phyloP scores from a whole-genome alignment of 2,113 vertebrate genomes.

The Mus pahari region DNA sequence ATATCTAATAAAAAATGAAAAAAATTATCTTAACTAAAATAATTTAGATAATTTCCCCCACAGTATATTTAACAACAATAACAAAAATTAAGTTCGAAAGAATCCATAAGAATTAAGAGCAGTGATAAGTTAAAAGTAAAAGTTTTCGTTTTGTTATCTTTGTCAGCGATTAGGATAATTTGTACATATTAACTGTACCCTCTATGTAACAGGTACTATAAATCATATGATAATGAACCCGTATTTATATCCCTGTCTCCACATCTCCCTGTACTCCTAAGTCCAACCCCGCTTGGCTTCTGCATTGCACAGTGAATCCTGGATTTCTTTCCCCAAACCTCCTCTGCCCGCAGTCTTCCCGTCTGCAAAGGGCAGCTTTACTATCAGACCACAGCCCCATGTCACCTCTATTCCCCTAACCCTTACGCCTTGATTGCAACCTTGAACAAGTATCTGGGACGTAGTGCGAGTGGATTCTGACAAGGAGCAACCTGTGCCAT shows the following conservation, averaged over 20 bases:
- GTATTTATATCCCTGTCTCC: background rate
- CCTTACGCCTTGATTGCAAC: background rate
- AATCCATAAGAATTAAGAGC: background rate
- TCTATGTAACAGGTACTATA: background rate
- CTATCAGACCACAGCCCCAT: background rate
- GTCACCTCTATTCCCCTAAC: background rate
- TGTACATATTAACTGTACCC: background rate
- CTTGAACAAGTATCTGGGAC: background rate
- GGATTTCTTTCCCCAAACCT: background rate
- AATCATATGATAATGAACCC: background rate
- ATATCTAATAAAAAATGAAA: too few species aligned
- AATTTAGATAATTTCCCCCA: background rate
- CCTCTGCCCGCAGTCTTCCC: background rate
- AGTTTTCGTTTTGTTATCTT: background rate
- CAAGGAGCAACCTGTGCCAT: background rate
- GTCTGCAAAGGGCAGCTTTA: background rate
- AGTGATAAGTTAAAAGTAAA: background rate
- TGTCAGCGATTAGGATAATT: background rate
- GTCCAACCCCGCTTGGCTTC: background rate
- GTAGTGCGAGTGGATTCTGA: background rate
- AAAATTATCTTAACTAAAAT: background rate
- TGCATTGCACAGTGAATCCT: background rate
- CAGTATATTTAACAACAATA: conserved; percentile 15
- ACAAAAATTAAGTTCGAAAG: conserved; percentile 30
- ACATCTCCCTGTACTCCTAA: background rate